Evolutionary conservation across 2,113 vertebrate species (phyloP).

Genomic region (Ameiurus melas): DNA sequence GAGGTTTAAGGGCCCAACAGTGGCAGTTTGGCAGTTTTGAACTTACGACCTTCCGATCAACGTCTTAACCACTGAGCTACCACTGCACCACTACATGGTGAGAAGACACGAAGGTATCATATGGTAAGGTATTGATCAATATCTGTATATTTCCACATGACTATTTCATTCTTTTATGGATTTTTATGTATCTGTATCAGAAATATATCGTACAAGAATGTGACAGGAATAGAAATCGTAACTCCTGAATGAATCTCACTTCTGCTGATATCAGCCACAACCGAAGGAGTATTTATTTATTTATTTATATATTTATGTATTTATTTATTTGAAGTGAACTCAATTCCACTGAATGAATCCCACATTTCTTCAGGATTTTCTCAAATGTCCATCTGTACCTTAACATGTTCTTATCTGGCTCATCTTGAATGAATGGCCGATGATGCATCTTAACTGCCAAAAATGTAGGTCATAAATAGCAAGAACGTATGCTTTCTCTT

Average conservation of each 20-base stretch:
- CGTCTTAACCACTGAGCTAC: no score
- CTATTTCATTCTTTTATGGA: background rate
- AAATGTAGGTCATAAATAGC: background rate
- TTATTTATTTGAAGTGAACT: background rate
- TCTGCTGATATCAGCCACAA: background rate
- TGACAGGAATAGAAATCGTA: background rate
- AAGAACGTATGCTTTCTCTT: background rate
- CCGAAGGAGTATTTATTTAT: background rate
- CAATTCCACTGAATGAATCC: background rate
- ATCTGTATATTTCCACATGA: background rate
- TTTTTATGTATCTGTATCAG: background rate
- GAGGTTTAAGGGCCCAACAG: no score
- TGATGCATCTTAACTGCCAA: background rate
- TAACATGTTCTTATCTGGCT: background rate
- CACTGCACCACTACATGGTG: no score
- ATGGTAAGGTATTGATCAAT: background rate
- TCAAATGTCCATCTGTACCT: background rate
- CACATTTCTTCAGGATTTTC: background rate
- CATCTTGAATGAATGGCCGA: background rate
- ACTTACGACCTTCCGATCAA: no score
- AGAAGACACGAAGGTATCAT: no score
- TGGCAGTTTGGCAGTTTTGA: no score
- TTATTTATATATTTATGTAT: background rate
- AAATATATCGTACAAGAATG: background rate
- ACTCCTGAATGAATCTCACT: background rate